Percentiles rank a stretch among this genome's conserved stretches.
Evolutionary conservation across 2,888 invertebrate species (phyloP).

Genomic region (Rotaria sp.): DNA sequence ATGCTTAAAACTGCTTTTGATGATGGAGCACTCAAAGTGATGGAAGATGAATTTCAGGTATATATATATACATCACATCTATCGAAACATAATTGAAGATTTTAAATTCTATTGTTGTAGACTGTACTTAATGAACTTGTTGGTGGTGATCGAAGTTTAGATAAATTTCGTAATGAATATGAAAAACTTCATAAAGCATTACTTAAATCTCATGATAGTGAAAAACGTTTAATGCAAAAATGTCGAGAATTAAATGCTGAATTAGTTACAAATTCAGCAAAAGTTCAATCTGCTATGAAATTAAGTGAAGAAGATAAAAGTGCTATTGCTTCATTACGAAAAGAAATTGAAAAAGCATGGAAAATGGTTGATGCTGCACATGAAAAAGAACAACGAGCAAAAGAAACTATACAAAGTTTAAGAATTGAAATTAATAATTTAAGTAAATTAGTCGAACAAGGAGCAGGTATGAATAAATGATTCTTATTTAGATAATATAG

Average conservation of each 20-base stretch:
- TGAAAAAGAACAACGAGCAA: slow-evolving; percentile 66
- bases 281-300: slow-evolving; percentile 57
- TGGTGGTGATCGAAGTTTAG: slow-evolving; percentile 61
- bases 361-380: slow-evolving; percentile 69
- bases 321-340: slow-evolving; percentile 53
- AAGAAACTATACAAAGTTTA: slow-evolving; percentile 69
- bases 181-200: slow-evolving; percentile 66
- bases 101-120: too few relatives aligned
- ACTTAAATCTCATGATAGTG: slow-evolving; percentile 59
- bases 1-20: slow-evolving; percentile 46
- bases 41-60: slow-evolving; percentile 53
- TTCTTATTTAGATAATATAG: too few relatives aligned
- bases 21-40: slow-evolving; percentile 54
- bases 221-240: slow-evolving; percentile 59
- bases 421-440: slow-evolving; percentile 65
- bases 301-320: slow-evolving; percentile 58
- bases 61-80: background rate
- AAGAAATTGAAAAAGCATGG: slow-evolving; percentile 61
- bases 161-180: slow-evolving; percentile 65
- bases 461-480: slow-evolving; percentile 59
- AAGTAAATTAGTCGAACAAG: slow-evolving; percentile 67
- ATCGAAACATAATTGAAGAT: too few relatives aligned
- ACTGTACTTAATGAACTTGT: slow-evolving; percentile 59
- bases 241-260: slow-evolving; percentile 58
- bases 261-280: slow-evolving; percentile 57